phyloP scores from a whole-genome alignment of 2,888 invertebrate genomes.

The Sepiola atlantica region DNA sequence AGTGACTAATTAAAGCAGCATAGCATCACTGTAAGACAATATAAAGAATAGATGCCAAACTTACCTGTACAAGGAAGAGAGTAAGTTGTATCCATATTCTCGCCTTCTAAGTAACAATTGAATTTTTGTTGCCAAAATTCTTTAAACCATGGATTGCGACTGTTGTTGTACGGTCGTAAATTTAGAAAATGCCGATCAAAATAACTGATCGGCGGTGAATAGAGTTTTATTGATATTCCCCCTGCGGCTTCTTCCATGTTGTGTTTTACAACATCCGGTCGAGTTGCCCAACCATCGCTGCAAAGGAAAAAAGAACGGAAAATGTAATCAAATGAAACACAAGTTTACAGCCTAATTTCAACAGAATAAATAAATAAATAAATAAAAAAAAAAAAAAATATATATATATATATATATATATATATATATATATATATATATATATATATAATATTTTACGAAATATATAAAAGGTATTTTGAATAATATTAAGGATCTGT shows the following conservation, averaged over 20 bases:
- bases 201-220: constrained; percentile 79
- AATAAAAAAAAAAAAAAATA: too few relatives aligned
- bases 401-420: too few relatives aligned
- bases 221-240: constrained; percentile 84
- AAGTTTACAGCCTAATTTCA: too few relatives aligned
- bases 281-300: constrained; percentile 86
- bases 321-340: too few relatives aligned
- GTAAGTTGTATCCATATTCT: constrained; percentile 50
- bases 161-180: constrained; percentile 79
- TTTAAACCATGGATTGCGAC: constrained; percentile 83
- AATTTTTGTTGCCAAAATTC: constrained; percentile 87
- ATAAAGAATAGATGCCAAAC: background rate
- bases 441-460: too few relatives aligned
- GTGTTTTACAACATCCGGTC: constrained; percentile 82
- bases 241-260: constrained; percentile 80
- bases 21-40: background rate
- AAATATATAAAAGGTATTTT: too few relatives aligned
- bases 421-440: too few relatives aligned
- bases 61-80: constrained; percentile 64
- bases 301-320: constrained; percentile 52
- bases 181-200: constrained; percentile 82
- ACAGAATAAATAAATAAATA: too few relatives aligned
- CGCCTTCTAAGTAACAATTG: constrained; percentile 76
- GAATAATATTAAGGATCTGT: too few relatives aligned
- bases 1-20: too few relatives aligned